phyloP scores from a whole-genome alignment of 2,797 vertebrate species.

The Onychomys leucogaster region DNA sequence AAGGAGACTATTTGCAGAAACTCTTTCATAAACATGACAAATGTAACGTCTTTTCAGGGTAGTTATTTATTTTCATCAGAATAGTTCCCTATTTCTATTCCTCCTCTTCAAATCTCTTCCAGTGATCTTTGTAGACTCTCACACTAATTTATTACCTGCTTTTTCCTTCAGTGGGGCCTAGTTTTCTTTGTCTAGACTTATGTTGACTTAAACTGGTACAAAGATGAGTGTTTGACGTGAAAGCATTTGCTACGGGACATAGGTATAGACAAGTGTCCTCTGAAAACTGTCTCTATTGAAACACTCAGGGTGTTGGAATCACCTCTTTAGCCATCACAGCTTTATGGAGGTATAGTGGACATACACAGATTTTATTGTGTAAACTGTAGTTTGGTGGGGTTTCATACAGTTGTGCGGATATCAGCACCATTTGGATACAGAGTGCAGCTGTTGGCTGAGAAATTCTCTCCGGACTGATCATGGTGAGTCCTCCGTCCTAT shows the following conservation, averaged over 20 bases:
- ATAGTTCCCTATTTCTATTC: neutral
- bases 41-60: slow-evolving; percentile 23
- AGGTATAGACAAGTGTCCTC: neutral
- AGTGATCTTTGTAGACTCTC: neutral
- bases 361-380: neutral
- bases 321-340: neutral
- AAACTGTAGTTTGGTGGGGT: neutral
- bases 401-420: neutral
- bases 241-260: neutral
- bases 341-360: neutral
- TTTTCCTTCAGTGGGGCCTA: neutral
- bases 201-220: neutral
- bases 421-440: neutral
- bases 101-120: slow-evolving; percentile 37
- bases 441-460: neutral
- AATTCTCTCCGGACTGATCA: neutral
- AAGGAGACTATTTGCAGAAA: slow-evolving; percentile 43
- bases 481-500: neutral
- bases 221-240: neutral
- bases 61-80: slow-evolving; percentile 47
- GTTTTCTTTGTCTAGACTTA: slow-evolving; percentile 28
- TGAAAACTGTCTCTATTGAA: slow-evolving; percentile 11
- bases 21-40: slow-evolving; percentile 33
- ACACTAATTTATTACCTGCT: neutral
- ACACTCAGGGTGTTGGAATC: neutral